Base-by-base conservation (phyloP, 2,113 vertebrate species). In the Turnix velox region DNA sequence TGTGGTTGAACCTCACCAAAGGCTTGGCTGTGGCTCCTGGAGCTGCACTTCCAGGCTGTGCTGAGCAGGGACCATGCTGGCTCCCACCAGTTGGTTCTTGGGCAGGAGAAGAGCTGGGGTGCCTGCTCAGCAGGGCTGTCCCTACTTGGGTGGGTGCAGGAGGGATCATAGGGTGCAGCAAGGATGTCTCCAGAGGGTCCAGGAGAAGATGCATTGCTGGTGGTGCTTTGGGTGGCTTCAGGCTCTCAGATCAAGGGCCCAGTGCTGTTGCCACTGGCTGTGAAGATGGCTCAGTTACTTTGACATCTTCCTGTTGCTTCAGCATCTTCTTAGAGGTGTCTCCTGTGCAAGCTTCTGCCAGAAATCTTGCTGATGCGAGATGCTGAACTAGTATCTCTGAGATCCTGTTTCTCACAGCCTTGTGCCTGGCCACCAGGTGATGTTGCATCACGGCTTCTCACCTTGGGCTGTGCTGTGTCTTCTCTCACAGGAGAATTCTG, bases 401-500 rank as follows among this genome's bases (percentile, higher is more conserved):
- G 23, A 33, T 52, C 7, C 7, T 18, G 65, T 37, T 73, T 51
- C 37, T 40, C 30, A 42, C n/a, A 51, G 1, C 40, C n/a, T 65
- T 2, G 5, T 22, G 13, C 4, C 0, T 51, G 61, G 27, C 58
- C 7, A 9, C 24, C 14, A 73, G 67, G 30, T 67, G 57, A n/a
- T 31, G 42, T 13, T 51, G 28, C 67, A 4, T 54, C 10, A 6
- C 23, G 39, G 28, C 12, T 76, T 45, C 86, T 94, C 46, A 89
- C 12, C 46, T 68, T 39, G 33, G 67, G 11, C 35, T 84, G 25
- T 76, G 33, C 3, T 31, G 18, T 78, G 54, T 54, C 16, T 1
- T 59, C n/a, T 92, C 48, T 17, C 39, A 37, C 94, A 99, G 99
- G 94, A 99, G 95, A 85, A 84, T 99, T 83, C 95, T 99, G 18